These are phyloP conservation scores for Syngnathus scovelli DNA, from an alignment of 2,113 vertebrate genomes.

Conservation along the genomic window DNA sequence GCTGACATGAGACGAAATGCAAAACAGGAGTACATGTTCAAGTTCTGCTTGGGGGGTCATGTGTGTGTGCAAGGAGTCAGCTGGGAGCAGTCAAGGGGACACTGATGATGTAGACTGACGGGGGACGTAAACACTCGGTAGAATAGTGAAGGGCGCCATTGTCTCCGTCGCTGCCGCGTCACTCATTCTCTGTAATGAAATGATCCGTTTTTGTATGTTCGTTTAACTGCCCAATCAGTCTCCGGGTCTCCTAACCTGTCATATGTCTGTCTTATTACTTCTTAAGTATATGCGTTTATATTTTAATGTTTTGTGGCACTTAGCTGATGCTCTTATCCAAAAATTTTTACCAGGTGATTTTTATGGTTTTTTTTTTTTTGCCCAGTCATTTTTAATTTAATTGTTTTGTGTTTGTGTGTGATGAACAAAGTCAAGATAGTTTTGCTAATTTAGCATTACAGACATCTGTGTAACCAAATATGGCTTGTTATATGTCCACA, in stretches of 20 bases:
- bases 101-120: slow-evolving; percentile 64
- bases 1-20: slow-evolving; percentile 58
- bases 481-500: no score
- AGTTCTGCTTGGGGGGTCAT: slow-evolving; percentile 37
- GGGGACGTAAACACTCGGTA: slow-evolving; percentile 62
- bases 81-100: slow-evolving; percentile 64
- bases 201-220: slow-evolving; percentile 52
- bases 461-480: background rate
- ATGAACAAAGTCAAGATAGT: background rate
- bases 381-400: background rate
- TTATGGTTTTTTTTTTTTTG: background rate
- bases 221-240: slow-evolving; percentile 62
- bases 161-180: slow-evolving; percentile 49
- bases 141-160: slow-evolving; percentile 62
- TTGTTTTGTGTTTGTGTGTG: background rate
- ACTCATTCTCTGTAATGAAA: slow-evolving; percentile 52
- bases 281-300: slow-evolving; percentile 21
- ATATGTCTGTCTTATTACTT: slow-evolving; percentile 37
- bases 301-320: slow-evolving; percentile 8
- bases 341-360: slow-evolving; percentile 8
- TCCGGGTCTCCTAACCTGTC: slow-evolving; percentile 31
- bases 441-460: background rate
- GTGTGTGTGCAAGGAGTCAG: slow-evolving; percentile 31
- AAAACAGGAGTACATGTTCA: slow-evolving; percentile 40
- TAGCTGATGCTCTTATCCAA: slow-evolving; percentile 12